Base-by-base conservation (phyloP, 92 coral and sea anemone species). In the Parazoanthus swiftii region DNA sequence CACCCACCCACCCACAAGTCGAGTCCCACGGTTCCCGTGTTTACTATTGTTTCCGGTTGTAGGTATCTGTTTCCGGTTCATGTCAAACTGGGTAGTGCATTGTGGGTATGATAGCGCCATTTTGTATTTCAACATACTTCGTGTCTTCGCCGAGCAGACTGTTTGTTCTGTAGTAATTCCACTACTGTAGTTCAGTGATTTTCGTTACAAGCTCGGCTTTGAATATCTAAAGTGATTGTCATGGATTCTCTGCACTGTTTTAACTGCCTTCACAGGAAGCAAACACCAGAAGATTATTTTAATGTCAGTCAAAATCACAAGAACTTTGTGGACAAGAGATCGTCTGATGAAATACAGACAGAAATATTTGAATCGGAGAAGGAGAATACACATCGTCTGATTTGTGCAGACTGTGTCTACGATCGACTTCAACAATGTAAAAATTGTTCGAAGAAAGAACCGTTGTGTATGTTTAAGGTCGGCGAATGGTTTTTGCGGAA, bases 321-420 rank as follows among this genome's bases (percentile, higher is more conserved):
- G 74, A 84, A 89, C 36, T 85, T 92, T 75, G 88, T 83, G 68
- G 82, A 88, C 44, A 93, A 91, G 67, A 87, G 81, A 74, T 81
- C 89, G 68, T 79, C 93, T n/a, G 92, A 88, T 75, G 79, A 79
- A 23, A 39, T 65, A 48, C 91, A 92, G 70, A 74, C 92, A 58
- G 89, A 89, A 66, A 16, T 44, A 3, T 10, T 42, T 63, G 92
- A 89, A 13, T 82, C 75, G 72, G 90, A 93, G 88, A 91, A 88
- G 88, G 93, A 86, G 86, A 90, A 90, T 71, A 84, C 88, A 16
- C 87, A 86, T 63, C 92, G 85, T 26, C 92, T 95, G 75, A 95
- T 97, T 70, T 97, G 99, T 83, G 94, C 95, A 16, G 98, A 95
- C 88, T 97, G 99, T 68, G 95, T 97, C 37, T 97, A 97, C 80